A percentile compares a stretch with the other conserved stretches of the same genome.
These are phyloP conservation scores for Styela plicata DNA, from an alignment of 23 tunicate genomes.

Conservation along the genomic window DNA sequence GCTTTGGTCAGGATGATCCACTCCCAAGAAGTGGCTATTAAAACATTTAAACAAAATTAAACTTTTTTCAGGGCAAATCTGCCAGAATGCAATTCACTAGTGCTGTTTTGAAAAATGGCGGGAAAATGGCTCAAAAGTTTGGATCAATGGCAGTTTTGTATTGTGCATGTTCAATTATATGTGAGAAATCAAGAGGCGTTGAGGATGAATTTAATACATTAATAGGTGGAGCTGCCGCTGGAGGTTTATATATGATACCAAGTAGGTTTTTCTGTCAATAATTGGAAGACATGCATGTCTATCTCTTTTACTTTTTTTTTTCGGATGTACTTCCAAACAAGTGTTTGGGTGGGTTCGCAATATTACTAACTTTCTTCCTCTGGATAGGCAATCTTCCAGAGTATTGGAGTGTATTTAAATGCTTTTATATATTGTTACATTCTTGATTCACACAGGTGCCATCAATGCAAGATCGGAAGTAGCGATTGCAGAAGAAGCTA, in stretches of 20 bases:
- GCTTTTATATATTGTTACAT: too few species aligned
- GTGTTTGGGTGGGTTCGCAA: too few species aligned
- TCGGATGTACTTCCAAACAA: too few species aligned
- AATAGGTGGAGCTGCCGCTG: conserved; percentile 81
- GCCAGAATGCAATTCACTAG: conserved; percentile 78
- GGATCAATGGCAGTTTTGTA: conserved; percentile 75
- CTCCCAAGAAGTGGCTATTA: too few species aligned
- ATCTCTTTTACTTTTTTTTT: too few species aligned
- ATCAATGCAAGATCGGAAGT: conserved; percentile 58
- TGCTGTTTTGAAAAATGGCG: conserved; percentile 76
- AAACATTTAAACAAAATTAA: too few species aligned
- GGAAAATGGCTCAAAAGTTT: conserved; percentile 74
- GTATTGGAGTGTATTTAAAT: too few species aligned
- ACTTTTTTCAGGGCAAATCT: conserved; percentile 54
- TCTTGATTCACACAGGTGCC: too few species aligned
- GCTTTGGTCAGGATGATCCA: too few species aligned
- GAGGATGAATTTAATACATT: conserved; percentile 87
- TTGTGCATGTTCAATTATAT: conserved; percentile 77
- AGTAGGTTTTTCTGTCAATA: conserved; percentile 8
- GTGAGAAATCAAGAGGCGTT: conserved; percentile 69
- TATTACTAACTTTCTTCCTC: too few species aligned
- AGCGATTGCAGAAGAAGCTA: conserved; percentile 45
- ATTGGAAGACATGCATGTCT: too few species aligned
- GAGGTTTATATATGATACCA: conserved; percentile 28
- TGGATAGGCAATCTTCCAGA: too few species aligned